phyloP scores from a whole-genome alignment of 2,797 vertebrate genomes.

The Myotis myotis region DNA sequence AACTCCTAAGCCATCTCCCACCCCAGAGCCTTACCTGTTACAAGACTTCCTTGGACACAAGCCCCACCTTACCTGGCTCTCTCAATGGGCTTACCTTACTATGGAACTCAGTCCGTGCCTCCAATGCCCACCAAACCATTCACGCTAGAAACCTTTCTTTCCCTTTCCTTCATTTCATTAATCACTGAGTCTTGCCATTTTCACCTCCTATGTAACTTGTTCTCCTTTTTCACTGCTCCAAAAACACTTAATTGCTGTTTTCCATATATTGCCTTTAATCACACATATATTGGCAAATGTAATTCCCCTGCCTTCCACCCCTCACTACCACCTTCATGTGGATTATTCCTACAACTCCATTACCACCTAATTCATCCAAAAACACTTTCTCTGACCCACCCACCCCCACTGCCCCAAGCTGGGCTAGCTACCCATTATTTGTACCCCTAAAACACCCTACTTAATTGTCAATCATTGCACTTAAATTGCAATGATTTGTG shows the following conservation, averaged over 20 bases:
- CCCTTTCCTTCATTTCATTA: not conserved
- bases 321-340: not conserved
- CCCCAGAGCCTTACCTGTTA: not conserved
- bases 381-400: not conserved
- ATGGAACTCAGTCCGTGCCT: not conserved
- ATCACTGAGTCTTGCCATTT: not conserved
- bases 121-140: not conserved
- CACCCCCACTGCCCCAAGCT: not conserved
- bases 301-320: not conserved
- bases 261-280: not conserved
- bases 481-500: not conserved
- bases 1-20: not conserved
- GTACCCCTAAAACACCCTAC: not conserved
- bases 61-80: not conserved
- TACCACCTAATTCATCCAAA: not conserved
- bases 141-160: not conserved
- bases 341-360: not conserved
- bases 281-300: not conserved
- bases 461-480: not conserved
- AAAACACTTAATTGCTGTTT: not conserved
- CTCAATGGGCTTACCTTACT: not conserved
- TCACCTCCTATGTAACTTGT: not conserved
- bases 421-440: not conserved
- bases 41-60: not conserved
- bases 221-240: not conserved